phyloP scores from a whole-genome alignment of 2,113 vertebrate species.

The Microcebus lehilahytsara region DNA sequence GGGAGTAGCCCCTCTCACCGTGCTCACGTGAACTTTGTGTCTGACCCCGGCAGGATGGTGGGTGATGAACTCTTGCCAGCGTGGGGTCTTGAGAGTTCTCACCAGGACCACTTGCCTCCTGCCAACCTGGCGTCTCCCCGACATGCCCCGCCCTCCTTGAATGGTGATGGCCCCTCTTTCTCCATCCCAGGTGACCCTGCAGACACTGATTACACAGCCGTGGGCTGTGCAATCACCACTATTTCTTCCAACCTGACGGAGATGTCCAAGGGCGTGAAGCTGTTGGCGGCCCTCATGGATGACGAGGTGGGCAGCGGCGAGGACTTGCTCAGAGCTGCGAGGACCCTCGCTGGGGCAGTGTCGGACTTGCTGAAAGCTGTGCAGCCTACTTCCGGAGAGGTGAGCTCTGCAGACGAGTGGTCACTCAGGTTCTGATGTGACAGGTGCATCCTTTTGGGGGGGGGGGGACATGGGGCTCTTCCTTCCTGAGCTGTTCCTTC shows the following conservation, averaged over 20 bases:
- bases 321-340: constrained; percentile 95
- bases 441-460: background rate
- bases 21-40: background rate
- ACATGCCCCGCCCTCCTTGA: background rate
- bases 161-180: constrained; percentile 23
- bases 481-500: background rate
- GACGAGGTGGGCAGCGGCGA: constrained; percentile 97
- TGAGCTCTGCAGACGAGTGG: constrained; percentile 69
- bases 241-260: constrained; percentile 99
- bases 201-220: constrained; percentile 97
- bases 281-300: constrained; percentile 97
- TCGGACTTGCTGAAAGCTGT: constrained; percentile 97
- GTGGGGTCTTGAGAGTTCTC: background rate
- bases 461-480: background rate
- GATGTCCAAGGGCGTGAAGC: constrained; percentile 98
- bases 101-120: background rate
- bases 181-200: constrained; percentile 92
- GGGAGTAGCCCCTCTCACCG: background rate
- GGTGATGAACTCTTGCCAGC: background rate
- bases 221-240: constrained; percentile 98
- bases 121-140: background rate
- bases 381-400: constrained; percentile 96
- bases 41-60: background rate
- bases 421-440: background rate
- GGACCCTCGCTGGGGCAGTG: constrained; percentile 94